Evolutionary conservation across 2,113 vertebrate genomes (phyloP), one percentile per base, ranked within the genome.

Genomic region (Salminus brasiliensis): DNA sequence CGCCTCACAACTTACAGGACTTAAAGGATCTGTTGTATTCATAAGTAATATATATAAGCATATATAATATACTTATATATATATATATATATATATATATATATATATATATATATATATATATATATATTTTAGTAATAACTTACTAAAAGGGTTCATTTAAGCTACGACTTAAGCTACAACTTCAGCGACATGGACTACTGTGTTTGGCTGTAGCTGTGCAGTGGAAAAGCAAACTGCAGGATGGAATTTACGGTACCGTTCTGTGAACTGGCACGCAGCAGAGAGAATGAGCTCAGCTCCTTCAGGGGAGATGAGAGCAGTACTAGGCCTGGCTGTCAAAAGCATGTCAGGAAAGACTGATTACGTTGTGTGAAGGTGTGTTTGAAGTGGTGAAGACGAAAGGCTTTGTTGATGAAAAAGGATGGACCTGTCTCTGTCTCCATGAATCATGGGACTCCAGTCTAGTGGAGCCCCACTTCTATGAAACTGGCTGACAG

Each of bases 271-370:
- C 34, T 52, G 25, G 55, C 57, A 49, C 52, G 32, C 29, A 49
- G 55, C 45, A 53, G 23, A 29, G 69, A 71, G 29, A 43, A 27
- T 27, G 65, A 57, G 41, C 63, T 55, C 57, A 72, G 62, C 32
- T 34, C 62, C 45, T 45, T 47, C 11, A 45, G 36, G n/a, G 11
- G 32, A 78, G 53, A 78, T 45, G 7, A 30, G 55, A 78, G 18
- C 3, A 57, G 6, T 23, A 55, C 34, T 18, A 47, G 55, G 41
- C 21, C 53, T n/a, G 18, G 57, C 43, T 29, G 52, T 18, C 52
- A 68, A 49, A 76, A 52, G 66, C 30, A 66, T 76, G 49, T 47
- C 29, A 25, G 45, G 52, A 70, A 71, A 79, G 57, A 49, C 60
- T 49, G 4, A 63, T 49, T 39, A 62, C 12, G 29, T 21, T 36